These are phyloP conservation scores for Sinelater perroti DNA, from an alignment of 2,888 invertebrate genomes.

Conservation along the genomic window DNA sequence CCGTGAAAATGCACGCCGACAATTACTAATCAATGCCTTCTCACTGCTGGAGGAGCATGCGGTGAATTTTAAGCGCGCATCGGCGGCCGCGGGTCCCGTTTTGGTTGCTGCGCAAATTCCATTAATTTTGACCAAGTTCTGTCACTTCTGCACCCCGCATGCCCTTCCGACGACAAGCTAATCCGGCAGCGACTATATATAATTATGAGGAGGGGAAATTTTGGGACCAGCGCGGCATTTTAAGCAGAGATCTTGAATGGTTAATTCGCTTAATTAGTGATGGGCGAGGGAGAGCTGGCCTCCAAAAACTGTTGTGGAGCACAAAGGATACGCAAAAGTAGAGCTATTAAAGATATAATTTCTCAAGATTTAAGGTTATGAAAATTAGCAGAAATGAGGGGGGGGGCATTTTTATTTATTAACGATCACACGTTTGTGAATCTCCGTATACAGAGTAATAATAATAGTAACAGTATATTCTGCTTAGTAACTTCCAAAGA, in stretches of 20 bases:
- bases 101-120: slow-evolving; percentile 9
- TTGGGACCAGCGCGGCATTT: neutral
- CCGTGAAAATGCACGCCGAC: neutral
- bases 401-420: too few relatives aligned
- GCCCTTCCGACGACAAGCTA: neutral
- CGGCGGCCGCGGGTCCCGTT: neutral
- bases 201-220: neutral
- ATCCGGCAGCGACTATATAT: slow-evolving; percentile 7
- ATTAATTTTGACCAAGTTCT: slow-evolving; percentile 1
- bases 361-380: too few relatives aligned
- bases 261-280: neutral
- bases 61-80: slow-evolving; percentile 10
- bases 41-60: neutral
- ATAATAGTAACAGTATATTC: too few relatives aligned
- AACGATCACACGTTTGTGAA: too few relatives aligned
- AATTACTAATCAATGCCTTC: neutral
- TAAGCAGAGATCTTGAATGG: neutral
- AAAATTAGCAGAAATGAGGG: too few relatives aligned
- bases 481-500: too few relatives aligned
- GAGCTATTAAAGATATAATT: too few relatives aligned
- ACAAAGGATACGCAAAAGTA: too few relatives aligned
- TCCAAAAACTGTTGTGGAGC: too few relatives aligned
- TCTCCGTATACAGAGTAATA: too few relatives aligned
- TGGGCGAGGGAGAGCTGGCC: too few relatives aligned
- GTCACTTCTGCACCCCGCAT: neutral